Evolutionary conservation across 2,888 invertebrate genomes (phyloP), one percentile per base, ranked within the genome.

Genomic region (Ophion obscuratus): DNA sequence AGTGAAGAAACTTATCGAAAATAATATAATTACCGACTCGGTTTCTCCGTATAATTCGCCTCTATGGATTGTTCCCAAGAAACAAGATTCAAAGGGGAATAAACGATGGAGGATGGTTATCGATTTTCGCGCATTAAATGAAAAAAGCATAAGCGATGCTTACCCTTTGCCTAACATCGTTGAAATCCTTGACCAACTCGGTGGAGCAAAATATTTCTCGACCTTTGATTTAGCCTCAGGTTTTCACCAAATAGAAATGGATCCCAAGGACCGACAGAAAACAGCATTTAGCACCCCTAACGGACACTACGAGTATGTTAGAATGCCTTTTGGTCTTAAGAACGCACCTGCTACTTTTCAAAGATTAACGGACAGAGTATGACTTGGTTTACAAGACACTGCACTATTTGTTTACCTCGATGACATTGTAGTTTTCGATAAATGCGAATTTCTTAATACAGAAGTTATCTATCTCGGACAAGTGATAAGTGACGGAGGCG

Each of bases 121-220:
- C 3, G 91, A 92, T 73, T 92, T 85, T 53, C 81, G 91, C 9
- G 59, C 57, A 27, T 44, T 92, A 0, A 93, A 93, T 79, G 73
- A 86, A 6, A 81, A 86, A 0, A 92, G 92, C 0, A 84, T 90
- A 0, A 87, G 87, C 0, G 91, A 92, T 78, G 57, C 89, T 0
- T 91, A 91, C 73, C 91, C 91, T 0, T 47, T 92, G 2, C 90
- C 91, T 0, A 82, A 87, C 44, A 87, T 92, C 17, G 53, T 84
- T n/a, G 91, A 92, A 31, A 91, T 91, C 27, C 53, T 92, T 7
- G 88, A 90, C 36, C 84, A 88, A 40, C 76, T 93, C 10, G 86
- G 85, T 11, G 82, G 84, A 10, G 81, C 85, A 9, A 84, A 85
- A 74, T 89, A 88, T 31, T 84, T 80, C 14, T 73, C 59, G 1